Conservation (phyloP, 2,797 vertebrate genomes). For the Cetoscarus ocellatus region DNA sequence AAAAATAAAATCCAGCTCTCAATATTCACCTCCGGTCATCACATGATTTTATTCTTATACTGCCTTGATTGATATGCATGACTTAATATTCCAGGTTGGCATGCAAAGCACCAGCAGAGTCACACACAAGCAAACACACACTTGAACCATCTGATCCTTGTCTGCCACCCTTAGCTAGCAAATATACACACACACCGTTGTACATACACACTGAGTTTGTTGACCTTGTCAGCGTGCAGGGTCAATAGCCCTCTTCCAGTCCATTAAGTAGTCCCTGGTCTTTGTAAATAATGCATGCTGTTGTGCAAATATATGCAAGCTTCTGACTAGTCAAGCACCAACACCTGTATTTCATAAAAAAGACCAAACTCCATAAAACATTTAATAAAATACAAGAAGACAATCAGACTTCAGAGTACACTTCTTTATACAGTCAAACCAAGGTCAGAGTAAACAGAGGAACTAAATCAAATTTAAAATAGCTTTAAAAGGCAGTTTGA, state of each 20-base stretch:
- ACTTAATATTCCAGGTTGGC: constrained; percentile 12
- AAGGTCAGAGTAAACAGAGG: constrained; percentile 8
- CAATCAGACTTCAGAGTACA: not conserved
- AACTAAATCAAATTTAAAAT: constrained; percentile 26
- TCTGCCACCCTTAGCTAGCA: constrained; percentile 12
- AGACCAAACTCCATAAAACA: not conserved
- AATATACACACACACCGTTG: constrained; percentile 21
- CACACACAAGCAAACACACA: constrained; percentile 17
- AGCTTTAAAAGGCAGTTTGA: constrained; percentile 9
- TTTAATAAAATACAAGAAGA: constrained; percentile 8
- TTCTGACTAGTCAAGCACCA: constrained; percentile 41
- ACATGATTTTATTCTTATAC: constrained; percentile 10
- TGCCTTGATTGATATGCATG: constrained; percentile 51
- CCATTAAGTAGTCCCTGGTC: constrained; percentile 58
- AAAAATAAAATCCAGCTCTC: not conserved
- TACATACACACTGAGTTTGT: constrained; percentile 26
- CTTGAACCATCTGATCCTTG: constrained; percentile 18
- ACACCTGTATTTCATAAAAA: constrained; percentile 21
- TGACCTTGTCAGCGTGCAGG: constrained; percentile 57
- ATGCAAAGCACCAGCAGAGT: constrained; percentile 23
- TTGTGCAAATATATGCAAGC: constrained; percentile 50
- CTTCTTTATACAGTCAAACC: not conserved
- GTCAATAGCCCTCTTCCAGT: constrained; percentile 51
- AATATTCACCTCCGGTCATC: constrained; percentile 15
- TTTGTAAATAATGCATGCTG: constrained; percentile 59